These are phyloP conservation scores for Erannis defoliaria DNA, from an alignment of 2,888 invertebrate genomes.

Conservation along the genomic window DNA sequence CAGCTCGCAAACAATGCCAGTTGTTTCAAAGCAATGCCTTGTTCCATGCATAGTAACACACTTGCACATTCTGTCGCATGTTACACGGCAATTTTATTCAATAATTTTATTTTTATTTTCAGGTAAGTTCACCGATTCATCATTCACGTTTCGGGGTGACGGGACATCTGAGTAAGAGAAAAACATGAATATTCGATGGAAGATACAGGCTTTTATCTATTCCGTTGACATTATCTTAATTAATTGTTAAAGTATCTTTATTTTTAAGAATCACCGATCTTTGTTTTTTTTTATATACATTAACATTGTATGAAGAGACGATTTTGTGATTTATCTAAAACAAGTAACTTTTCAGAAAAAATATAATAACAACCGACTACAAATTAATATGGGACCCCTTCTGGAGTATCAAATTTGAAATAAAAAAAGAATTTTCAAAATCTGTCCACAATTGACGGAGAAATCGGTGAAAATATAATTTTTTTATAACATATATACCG, in stretches of 20 bases:
- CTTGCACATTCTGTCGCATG: slow-evolving; percentile 25
- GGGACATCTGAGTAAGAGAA: slow-evolving; percentile 45
- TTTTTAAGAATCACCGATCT: slow-evolving; percentile 15
- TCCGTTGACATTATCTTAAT: slow-evolving; percentile 37
- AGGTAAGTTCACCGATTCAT: slow-evolving; percentile 57
- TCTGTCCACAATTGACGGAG: no score
- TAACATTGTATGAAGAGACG: background rate
- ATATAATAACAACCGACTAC: no score
- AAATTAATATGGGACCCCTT: no score
- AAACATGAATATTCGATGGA: slow-evolving; percentile 22
- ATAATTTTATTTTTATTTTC: slow-evolving; percentile 49
- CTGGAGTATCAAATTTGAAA: no score
- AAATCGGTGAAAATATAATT: no score
- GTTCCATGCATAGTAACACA: slow-evolving; percentile 17
- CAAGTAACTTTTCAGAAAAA: no score
- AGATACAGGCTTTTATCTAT: slow-evolving; percentile 26
- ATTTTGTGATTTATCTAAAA: background rate
- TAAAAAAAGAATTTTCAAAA: no score
- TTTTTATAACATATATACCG: no score
- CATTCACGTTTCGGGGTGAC: slow-evolving; percentile 10
- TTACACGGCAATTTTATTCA: slow-evolving; percentile 11
- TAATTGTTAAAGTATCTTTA: slow-evolving; percentile 28
- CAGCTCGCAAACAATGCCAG: slow-evolving; percentile 60
- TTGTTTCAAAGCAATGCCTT: slow-evolving; percentile 57
- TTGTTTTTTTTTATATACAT: slow-evolving; percentile 31